A percentile compares a stretch with the other conserved stretches of the same genome.
These are phyloP conservation scores for Cromileptes altivelis DNA, from an alignment of 2,113 vertebrate species.

Conservation along the genomic window DNA sequence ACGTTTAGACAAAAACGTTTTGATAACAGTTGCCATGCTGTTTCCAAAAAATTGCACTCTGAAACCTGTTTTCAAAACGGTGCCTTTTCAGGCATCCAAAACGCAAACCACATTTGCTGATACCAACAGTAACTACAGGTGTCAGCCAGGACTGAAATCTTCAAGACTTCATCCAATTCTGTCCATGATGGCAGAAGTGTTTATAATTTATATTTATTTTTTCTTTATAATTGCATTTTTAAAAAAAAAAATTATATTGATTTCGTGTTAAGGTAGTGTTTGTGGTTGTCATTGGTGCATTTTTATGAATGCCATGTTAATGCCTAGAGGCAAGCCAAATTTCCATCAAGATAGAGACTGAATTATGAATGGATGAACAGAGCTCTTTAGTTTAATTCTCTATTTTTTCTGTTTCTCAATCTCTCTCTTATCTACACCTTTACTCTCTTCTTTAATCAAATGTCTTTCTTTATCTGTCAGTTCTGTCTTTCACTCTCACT, in stretches of 20 bases:
- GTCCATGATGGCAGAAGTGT: neutral
- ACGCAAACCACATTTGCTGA: too few relatives aligned
- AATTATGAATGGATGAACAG: neutral
- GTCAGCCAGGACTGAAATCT: too few relatives aligned
- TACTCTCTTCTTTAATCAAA: constrained; percentile 16
- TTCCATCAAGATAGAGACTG: neutral
- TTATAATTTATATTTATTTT: neutral
- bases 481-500: constrained; percentile 18
- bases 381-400: neutral
- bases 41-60: too few relatives aligned
- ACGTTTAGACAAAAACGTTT: too few relatives aligned
- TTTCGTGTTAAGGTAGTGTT: neutral
- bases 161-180: neutral
- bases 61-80: too few relatives aligned
- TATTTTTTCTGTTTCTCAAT: neutral
- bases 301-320: neutral
- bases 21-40: too few relatives aligned
- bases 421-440: neutral
- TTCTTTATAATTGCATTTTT: neutral
- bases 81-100: too few relatives aligned
- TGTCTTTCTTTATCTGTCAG: neutral
- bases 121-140: too few relatives aligned
- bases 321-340: neutral
- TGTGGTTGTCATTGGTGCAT: neutral
- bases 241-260: neutral